These are phyloP conservation scores for Drusus annulatus DNA, from an alignment of 1,140 invertebrate species.

Conservation along the genomic window DNA sequence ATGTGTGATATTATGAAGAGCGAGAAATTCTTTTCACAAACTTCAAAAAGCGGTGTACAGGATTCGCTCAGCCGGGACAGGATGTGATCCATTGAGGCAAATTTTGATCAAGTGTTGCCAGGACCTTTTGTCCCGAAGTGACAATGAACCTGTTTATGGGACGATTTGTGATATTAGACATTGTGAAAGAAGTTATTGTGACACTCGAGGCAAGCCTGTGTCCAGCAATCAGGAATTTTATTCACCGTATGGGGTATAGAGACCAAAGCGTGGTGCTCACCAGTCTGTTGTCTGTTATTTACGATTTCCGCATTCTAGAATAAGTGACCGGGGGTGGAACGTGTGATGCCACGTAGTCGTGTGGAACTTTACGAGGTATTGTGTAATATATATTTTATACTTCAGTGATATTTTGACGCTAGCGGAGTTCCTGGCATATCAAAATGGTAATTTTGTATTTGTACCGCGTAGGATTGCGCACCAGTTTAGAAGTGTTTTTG, in stretches of 20 bases:
- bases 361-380: not conserved
- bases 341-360: not conserved
- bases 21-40: too few species aligned
- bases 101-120: conserved; percentile 16
- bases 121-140: conserved; percentile 6
- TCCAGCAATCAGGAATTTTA: too few species aligned
- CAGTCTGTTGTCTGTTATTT: not conserved
- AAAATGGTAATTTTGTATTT: too few species aligned
- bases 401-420: too few species aligned
- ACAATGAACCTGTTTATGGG: conserved; percentile 29
- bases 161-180: not conserved
- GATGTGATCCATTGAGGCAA: conserved; percentile 15
- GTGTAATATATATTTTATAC: too few species aligned
- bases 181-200: conserved; percentile 13
- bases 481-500: too few species aligned
- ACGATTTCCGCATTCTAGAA: conserved; percentile 5
- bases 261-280: too few species aligned
- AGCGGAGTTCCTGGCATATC: too few species aligned
- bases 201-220: not conserved
- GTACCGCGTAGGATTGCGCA: too few species aligned
- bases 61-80: not conserved
- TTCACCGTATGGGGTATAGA: too few species aligned
- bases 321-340: conserved; percentile 10
- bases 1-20: too few species aligned
- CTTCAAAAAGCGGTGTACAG: too few species aligned